phyloP scores from a whole-genome alignment of 35 echinoderm and acorn worm genomes.

The Amphiura filiformis region DNA sequence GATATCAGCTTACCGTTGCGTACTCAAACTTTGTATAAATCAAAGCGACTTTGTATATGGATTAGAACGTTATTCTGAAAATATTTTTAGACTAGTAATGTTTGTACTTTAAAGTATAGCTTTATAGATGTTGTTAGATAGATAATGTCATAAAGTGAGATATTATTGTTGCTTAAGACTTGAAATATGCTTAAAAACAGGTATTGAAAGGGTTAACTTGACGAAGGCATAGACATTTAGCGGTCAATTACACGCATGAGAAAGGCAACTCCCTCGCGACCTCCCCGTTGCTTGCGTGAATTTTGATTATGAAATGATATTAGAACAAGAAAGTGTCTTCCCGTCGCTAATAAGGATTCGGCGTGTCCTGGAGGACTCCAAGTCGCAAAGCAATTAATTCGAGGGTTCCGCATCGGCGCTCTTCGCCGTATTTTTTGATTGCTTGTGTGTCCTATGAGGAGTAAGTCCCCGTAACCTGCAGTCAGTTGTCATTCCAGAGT shows the following conservation, averaged over 20 bases:
- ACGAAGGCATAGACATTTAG: background rate
- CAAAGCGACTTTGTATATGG: no score
- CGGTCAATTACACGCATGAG: conserved; percentile 10
- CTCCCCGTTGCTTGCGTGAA: conserved; percentile 9
- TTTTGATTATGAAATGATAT: conserved; percentile 16
- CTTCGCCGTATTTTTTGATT: conserved; percentile 3
- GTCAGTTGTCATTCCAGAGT: background rate
- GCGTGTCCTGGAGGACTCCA: background rate
- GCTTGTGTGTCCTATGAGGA: background rate
- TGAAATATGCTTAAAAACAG: no score
- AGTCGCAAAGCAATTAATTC: conserved; percentile 11
- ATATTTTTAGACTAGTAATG: no score
- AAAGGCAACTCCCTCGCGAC: background rate
- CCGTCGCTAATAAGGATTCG: background rate
- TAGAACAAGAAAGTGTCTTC: background rate
- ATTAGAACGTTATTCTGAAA: no score
- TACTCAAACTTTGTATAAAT: no score
- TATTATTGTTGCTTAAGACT: no score
- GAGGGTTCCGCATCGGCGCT: conserved; percentile 6
- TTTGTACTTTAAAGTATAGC: no score
- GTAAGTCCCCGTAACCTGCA: background rate
- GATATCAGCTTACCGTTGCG: no score
- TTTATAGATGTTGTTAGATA: no score
- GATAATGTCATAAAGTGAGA: no score
- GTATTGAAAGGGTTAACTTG: background rate